Percentiles rank a stretch among this genome's conserved stretches.
These are phyloP conservation scores for Paralichthys olivaceus DNA, from an alignment of 2,113 vertebrate genomes.

Conservation along the genomic window DNA sequence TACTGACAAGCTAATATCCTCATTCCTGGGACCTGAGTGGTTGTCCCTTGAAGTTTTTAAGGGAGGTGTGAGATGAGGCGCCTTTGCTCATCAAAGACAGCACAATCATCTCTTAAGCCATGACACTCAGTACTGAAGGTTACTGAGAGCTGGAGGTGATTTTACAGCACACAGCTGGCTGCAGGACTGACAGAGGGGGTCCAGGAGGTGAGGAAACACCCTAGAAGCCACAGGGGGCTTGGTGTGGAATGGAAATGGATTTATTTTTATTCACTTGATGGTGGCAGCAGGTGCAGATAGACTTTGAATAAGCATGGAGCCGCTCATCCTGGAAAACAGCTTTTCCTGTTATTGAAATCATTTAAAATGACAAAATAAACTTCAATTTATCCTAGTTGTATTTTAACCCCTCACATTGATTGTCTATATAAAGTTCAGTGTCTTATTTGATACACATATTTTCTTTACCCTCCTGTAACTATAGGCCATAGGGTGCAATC, in stretches of 20 bases:
- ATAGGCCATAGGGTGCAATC: too few species aligned
- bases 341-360: neutral
- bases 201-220: conserved; percentile 34
- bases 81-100: conserved; percentile 77
- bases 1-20: conserved; percentile 79
- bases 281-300: neutral
- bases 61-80: conserved; percentile 74
- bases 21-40: conserved; percentile 61
- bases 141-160: conserved; percentile 61
- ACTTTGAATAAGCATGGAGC: neutral
- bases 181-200: conserved; percentile 32
- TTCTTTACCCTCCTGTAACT: too few species aligned
- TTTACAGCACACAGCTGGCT: conserved; percentile 75
- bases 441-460: too few species aligned
- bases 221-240: conserved; percentile 5
- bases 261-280: neutral
- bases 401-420: too few species aligned
- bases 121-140: conserved; percentile 63
- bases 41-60: conserved; percentile 65
- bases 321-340: neutral
- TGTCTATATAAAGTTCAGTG: too few species aligned
- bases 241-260: conserved; percentile 24
- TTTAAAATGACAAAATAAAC: neutral
- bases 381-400: too few species aligned
- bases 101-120: conserved; percentile 68